Conservation (phyloP, 2,888 invertebrate species). For the Stenodera caucasica region DNA sequence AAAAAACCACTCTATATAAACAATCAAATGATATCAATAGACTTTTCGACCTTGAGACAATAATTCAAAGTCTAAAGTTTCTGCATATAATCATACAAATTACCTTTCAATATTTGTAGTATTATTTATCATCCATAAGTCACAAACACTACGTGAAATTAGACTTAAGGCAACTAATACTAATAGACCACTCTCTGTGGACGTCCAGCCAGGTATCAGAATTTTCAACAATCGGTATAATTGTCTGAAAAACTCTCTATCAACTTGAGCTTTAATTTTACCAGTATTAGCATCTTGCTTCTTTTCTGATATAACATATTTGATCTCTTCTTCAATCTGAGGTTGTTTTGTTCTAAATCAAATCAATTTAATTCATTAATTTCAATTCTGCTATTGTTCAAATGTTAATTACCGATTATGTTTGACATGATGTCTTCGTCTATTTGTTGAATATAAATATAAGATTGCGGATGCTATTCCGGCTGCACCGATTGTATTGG, state of each 20-base stretch:
- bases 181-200: slow-evolving; percentile 75
- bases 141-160: slow-evolving; percentile 88
- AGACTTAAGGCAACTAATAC: slow-evolving; percentile 77
- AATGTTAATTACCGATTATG: slow-evolving; percentile 25
- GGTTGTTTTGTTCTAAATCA: slow-evolving; percentile 56
- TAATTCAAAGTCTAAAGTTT: not conserved
- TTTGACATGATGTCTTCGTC: slow-evolving; percentile 57
- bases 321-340: slow-evolving; percentile 69
- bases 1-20: not conserved
- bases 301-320: slow-evolving; percentile 77
- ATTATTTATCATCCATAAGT: slow-evolving; percentile 96
- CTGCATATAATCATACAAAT: slow-evolving; percentile 23
- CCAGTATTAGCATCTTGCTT: slow-evolving; percentile 51
- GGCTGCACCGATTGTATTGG: slow-evolving; percentile 66
- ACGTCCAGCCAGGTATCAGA: slow-evolving; percentile 77
- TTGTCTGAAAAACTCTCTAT: slow-evolving; percentile 73
- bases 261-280: slow-evolving; percentile 72
- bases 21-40: not conserved
- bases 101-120: slow-evolving; percentile 92
- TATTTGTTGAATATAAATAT: slow-evolving; percentile 61
- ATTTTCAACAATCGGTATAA: slow-evolving; percentile 70
- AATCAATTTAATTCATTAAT: slow-evolving; percentile 12
- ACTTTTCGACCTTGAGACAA: not conserved
- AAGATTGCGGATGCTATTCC: slow-evolving; percentile 63
- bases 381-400: slow-evolving; percentile 13